Base-by-base conservation (phyloP, 1,140 invertebrate species). In the Cyphomyrmex costatus region DNA sequence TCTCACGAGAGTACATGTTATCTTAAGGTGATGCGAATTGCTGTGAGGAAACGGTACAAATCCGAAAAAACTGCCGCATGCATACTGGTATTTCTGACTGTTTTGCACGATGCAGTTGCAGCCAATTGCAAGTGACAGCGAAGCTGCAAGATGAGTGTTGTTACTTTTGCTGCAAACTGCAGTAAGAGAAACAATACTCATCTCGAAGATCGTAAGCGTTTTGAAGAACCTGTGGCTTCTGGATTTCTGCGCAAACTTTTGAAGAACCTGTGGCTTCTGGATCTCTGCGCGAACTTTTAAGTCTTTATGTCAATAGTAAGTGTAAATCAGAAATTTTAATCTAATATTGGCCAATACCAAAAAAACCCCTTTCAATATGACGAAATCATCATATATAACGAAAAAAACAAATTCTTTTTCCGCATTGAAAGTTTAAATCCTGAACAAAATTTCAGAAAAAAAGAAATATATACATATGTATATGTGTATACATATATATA, bases 1-100 rank as follows among this genome's bases (percentile, higher is more conserved):
- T 91, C 58, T 74, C 88, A 2, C 91, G 87, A 14, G 92, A 93
- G 63, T 92, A 92, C 53, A 79, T 89, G 87, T 83, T 90, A 73
- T 92, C 86, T 90, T 93, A 93, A 73, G 74, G 33, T 49, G 58
- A 58, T 46, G 65, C 63, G 74, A 63, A 58, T 19, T 65, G 53
- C 60, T 73, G 30, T 33, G 33, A 85, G 21, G 42, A 27, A 85
- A 66, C 49, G 70, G 14, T 65, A 42, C 21, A 36, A 66, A 86
- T 61, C 60, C 58, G 61, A 61, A 60, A 84, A 85, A 84, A 85
- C 63, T 85, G 84, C 83, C 73, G 83, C 76, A 86, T 56, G 78
- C 78, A 80, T 80, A 80, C 78, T 80, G 68, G 63, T 56, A 30
- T 80, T 70, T 80, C 49, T 63, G 36, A 82, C 56, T 77, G 77